Evolutionary conservation across 2,888 invertebrate genomes (phyloP).

Genomic region (Melinopterus prodromus): DNA sequence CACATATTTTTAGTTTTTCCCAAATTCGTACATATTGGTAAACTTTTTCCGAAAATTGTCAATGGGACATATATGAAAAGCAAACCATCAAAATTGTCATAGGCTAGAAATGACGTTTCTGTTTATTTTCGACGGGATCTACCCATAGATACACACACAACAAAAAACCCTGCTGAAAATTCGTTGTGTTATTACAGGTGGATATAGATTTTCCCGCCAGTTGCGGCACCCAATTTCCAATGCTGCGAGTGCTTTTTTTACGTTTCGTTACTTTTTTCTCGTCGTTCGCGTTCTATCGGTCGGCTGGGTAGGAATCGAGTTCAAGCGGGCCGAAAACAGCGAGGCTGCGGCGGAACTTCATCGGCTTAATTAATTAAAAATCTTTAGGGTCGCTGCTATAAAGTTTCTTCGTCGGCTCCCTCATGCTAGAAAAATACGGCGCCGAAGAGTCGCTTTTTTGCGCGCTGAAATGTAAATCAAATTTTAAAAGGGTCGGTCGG

Average conservation of each 20-base stretch:
- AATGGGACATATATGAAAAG: not conserved
- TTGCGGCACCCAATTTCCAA: not conserved
- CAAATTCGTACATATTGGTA: not conserved
- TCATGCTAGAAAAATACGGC: not conserved
- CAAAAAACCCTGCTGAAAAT: not conserved
- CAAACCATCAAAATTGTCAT: not conserved
- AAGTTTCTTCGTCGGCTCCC: not conserved
- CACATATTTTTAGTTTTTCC: no score
- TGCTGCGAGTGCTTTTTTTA: not conserved
- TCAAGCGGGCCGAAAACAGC: not conserved
- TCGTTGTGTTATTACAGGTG: not conserved
- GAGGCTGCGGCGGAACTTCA: not conserved
- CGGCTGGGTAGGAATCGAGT: not conserved
- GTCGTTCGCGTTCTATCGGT: no score
- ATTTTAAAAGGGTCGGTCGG: not conserved
- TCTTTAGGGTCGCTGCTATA: not conserved
- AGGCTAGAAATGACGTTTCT: not conserved
- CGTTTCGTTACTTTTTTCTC: not conserved
- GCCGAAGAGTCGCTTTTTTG: not conserved
- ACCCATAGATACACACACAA: not conserved
- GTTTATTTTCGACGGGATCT: not conserved
- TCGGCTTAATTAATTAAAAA: constrained; percentile 4
- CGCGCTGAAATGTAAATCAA: not conserved
- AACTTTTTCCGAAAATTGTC: not conserved
- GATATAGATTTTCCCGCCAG: not conserved